Percentiles rank a stretch among this genome's conserved stretches.
Conservation (phyloP, 1,140 invertebrate species). For the Macrobrachium rosenbergii region DNA sequence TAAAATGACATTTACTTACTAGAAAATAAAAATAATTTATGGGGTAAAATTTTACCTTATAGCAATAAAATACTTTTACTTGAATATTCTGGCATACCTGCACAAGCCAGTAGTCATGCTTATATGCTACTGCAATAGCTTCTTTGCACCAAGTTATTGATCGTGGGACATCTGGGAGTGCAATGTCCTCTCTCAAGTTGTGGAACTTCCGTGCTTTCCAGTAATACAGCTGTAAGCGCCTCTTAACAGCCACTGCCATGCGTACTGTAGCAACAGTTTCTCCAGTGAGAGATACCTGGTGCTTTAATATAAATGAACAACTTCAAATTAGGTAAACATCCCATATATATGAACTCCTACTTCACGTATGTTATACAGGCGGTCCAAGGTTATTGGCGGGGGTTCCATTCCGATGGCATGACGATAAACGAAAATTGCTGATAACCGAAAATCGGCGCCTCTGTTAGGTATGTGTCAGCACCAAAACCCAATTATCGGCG, state of each 20-base stretch:
- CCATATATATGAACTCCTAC: conserved; percentile 1
- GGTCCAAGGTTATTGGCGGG: too few species aligned
- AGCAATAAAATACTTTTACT: background rate
- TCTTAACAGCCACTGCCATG: conserved; percentile 89
- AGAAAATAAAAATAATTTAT: too few species aligned
- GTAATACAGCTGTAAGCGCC: conserved; percentile 89
- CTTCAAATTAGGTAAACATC: conserved; percentile 1
- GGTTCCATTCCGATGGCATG: too few species aligned
- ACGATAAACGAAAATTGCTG: too few species aligned
- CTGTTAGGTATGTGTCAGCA: too few species aligned
- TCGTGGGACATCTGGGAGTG: conserved; percentile 85
- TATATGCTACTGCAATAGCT: conserved; percentile 73
- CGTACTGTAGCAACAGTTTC: conserved; percentile 81
- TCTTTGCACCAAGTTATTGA: conserved; percentile 89
- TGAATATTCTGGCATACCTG: conserved; percentile 36
- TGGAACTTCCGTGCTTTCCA: conserved; percentile 90
- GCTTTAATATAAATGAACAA: conserved; percentile 70
- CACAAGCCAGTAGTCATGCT: conserved; percentile 62
- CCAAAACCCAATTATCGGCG: too few species aligned
- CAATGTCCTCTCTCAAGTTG: conserved; percentile 81
- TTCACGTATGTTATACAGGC: background rate
- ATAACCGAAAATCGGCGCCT: too few species aligned
- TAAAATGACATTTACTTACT: too few species aligned
- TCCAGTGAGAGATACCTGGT: conserved; percentile 77
- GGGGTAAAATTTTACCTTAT: too few species aligned